Evolutionary conservation across 2,888 invertebrate genomes (phyloP).

Genomic region (Helicoverpa assulta): DNA sequence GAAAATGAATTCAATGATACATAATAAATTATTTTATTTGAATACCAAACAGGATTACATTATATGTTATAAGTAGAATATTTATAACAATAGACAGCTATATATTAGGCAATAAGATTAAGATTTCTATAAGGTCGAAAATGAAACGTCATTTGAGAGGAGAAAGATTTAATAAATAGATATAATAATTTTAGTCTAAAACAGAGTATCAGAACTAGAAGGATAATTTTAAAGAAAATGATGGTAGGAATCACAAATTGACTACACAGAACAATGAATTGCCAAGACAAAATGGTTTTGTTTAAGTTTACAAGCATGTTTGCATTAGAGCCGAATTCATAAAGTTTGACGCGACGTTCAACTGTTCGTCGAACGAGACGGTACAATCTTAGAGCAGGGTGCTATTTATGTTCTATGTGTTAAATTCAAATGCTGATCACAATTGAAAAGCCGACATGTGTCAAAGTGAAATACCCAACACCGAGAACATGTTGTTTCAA

Average conservation of each 20-base stretch:
- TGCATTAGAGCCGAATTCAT: conserved; percentile 68
- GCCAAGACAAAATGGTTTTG: conserved; percentile 70
- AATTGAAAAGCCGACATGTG: conserved; percentile 41
- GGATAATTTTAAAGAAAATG: conserved; percentile 79
- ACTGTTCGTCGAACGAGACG: conserved; percentile 36
- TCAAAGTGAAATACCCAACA: conserved; percentile 58
- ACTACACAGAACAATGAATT: conserved; percentile 78
- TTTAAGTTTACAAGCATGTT: conserved; percentile 56
- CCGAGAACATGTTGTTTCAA: conserved; percentile 56
- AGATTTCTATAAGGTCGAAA: conserved; percentile 49
- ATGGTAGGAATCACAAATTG: conserved; percentile 80
- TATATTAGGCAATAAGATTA: conserved; percentile 33
- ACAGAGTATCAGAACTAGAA: conserved; percentile 85
- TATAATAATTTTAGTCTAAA: conserved; percentile 87
- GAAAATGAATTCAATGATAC: conserved; percentile 44
- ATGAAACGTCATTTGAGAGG: conserved; percentile 83
- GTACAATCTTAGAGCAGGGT: conserved; percentile 76
- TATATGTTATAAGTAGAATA: conserved; percentile 34
- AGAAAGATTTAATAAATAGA: conserved; percentile 90
- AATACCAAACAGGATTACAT: conserved; percentile 56
- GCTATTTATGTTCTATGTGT: conserved; percentile 73
- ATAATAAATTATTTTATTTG: conserved; percentile 50
- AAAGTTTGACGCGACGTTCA: conserved; percentile 39
- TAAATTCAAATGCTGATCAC: conserved; percentile 56
- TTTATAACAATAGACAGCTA: conserved; percentile 38